Evolutionary conservation across 2,888 invertebrate genomes (phyloP), one percentile per base, ranked within the genome.

Genomic region (Scelioninae gen. 1): DNA sequence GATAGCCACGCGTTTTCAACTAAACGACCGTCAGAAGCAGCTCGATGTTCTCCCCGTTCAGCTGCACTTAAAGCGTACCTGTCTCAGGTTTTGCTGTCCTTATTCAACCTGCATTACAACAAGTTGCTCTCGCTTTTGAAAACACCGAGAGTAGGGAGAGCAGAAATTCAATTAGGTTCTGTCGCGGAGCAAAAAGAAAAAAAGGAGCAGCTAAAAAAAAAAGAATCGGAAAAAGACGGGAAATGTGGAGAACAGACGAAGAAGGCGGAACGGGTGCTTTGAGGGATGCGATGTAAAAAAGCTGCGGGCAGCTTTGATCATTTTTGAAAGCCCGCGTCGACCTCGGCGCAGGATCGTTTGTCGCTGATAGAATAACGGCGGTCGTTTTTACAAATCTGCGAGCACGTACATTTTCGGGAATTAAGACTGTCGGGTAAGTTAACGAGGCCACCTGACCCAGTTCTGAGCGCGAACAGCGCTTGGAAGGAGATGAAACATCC

Each of bases 1-100:
- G 74, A 56, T 34, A 65, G 47, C 16, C 31, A 38, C 81, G 84
- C 68, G 84, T 82, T 76, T 76, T 56, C 71, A 81, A 85, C 85
- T 85, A 83, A 84, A 85, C 85, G 85, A 86, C 84, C 87, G 87
- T 87, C 88, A 86, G 84, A 78, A 74, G 83, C 88, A 88, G 88
- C 55, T 83, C 77, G 84, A 45, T 74, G 69, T 53, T 77, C 68
- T 74, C 74, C 58, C 66, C 63, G 63, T 72, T 80, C 63, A 65
- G 69, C 75, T 62, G 75, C 66, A 71, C 75, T 71, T 74, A 49
- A 81, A 60, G 66, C 66, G 62, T 56, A 69, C 69, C 63, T 66
- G 79, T 63, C 77, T 62, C 62, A 23, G 56, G 55, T 53, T 55
- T 43, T 43, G 34, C 34, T 55, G 43, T 63, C 47, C 63, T 68